Base-by-base conservation (phyloP, 1,140 invertebrate genomes). In the Drosophila nebulosa region DNA sequence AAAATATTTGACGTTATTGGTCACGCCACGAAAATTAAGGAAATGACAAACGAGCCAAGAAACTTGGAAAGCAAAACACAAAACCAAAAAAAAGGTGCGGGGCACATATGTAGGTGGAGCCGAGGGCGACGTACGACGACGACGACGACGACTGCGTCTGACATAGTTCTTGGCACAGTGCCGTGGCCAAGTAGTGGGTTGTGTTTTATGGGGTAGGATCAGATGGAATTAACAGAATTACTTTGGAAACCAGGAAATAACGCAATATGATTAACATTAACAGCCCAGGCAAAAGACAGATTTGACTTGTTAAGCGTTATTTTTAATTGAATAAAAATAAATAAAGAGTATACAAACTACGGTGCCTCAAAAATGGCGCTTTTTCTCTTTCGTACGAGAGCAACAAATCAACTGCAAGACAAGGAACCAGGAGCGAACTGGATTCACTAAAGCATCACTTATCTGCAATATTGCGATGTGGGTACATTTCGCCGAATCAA, bases 31-130 rank as follows among this genome's bases (percentile, higher is more conserved):
- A 64, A 72, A n/a, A 52, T 30, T 51, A 22, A 12, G 56, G 21
- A 36, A 52, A 35, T 75, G 67, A 27, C 39, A 39, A 46, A 66
- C 35, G 30, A 30, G 63, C 21, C 60, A 63, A 79, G 69, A 69
- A 85, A 80, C 50, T 51, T 70, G 55, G 10, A 30, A 76, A 86
- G 80, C 80, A 85, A 85, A 85, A 85, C 81, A 85, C 81, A 85
- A 80, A 79, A 64, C 21, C 32, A 46, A 51, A 39, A 32, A 58
- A 14, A 42, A 26, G 21, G 6, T 14, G 12, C 10, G 14, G 24
- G 22, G 2, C 36, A 53, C 36, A 58, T 35, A n/a, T n/a, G n/a
- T n/a, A n/a, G 59, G 30, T 22, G 22, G n/a, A 22, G 5, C 12
- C n/a, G 53, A n/a, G 39, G 16, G 39, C 16, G 7, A n/a, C 6